These are phyloP conservation scores for Myzus persicae DNA, from an alignment of 1,140 invertebrate genomes.

Conservation along the genomic window DNA sequence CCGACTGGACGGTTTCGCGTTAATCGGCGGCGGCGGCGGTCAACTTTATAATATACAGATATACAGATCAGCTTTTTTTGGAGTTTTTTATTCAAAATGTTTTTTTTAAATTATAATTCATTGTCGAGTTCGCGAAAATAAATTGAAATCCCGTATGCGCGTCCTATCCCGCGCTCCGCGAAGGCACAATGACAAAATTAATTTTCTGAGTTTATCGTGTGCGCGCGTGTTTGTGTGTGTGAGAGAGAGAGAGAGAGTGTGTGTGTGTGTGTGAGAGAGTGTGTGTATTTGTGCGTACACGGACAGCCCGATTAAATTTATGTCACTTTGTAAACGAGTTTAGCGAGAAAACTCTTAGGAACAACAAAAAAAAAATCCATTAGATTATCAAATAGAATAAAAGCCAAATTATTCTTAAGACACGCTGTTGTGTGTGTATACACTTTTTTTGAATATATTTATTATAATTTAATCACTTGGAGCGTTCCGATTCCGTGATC, in stretches of 20 bases:
- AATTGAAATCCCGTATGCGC: not conserved
- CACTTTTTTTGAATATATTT: conserved; percentile 37
- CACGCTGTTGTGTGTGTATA: not conserved
- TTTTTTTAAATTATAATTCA: not conserved
- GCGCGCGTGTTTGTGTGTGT: too few relatives aligned
- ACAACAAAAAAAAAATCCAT: not conserved
- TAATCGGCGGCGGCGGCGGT: not conserved
- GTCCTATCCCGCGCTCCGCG: not conserved
- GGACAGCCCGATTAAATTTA: conserved; percentile 43
- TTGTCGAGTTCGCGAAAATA: conserved; percentile 17
- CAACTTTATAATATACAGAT: not conserved
- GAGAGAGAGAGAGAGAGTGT: rapidly evolving
- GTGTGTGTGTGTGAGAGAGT: not conserved
- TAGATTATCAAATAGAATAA: conserved; percentile 29
- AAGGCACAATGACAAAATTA: conserved; percentile 1
- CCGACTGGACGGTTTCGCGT: conserved; percentile 1
- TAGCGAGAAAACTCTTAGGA: conserved; percentile 18
- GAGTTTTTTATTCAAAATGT: not conserved
- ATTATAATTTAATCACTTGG: conserved; percentile 17
- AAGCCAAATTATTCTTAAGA: not conserved
- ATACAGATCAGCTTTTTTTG: not conserved
- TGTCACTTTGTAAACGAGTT: conserved; percentile 46
- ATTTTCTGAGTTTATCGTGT: not conserved
- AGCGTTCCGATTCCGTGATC: conserved; percentile 27
- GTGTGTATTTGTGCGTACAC: conserved; percentile 2